Percentiles rank a stretch among this genome's conserved stretches.
Evolutionary conservation across 2,888 invertebrate species (phyloP).

Genomic region (Lapara coniferarum): DNA sequence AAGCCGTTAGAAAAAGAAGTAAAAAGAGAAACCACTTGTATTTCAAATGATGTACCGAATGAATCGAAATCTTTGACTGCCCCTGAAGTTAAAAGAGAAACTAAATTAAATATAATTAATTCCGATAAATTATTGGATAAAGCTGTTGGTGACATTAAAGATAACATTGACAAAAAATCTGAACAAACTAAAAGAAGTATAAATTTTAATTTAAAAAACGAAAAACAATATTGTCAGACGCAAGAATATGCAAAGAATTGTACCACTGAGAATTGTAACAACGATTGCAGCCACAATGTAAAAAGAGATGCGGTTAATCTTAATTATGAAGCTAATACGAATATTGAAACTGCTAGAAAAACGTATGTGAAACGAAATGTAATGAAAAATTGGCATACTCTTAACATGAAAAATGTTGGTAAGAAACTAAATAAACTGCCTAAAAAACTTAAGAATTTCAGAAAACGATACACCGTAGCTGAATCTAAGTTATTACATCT

Average conservation of each 20-base stretch:
- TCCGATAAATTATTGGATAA: background rate
- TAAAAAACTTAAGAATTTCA: constrained; percentile 14
- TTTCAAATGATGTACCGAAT: background rate
- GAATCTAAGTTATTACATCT: constrained; percentile 37
- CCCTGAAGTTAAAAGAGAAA: background rate
- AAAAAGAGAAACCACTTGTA: background rate
- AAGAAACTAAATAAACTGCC: constrained; percentile 9
- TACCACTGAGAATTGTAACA: background rate
- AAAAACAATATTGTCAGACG: background rate
- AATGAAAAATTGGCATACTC: no score
- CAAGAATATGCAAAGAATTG: background rate
- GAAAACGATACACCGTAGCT: constrained; percentile 31
- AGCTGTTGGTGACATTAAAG: background rate
- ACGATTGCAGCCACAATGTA: background rate
- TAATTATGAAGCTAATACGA: background rate
- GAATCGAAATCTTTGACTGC: background rate
- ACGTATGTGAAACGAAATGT: background rate
- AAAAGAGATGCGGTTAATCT: constrained; percentile 1
- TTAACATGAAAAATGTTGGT: no score
- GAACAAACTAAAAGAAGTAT: background rate
- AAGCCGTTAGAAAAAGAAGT: background rate
- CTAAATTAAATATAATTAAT: background rate
- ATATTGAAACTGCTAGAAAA: background rate
- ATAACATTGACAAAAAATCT: background rate
- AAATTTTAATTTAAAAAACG: background rate